Conservation (phyloP, 2,797 vertebrate species). For the Heliangelus exortis region DNA sequence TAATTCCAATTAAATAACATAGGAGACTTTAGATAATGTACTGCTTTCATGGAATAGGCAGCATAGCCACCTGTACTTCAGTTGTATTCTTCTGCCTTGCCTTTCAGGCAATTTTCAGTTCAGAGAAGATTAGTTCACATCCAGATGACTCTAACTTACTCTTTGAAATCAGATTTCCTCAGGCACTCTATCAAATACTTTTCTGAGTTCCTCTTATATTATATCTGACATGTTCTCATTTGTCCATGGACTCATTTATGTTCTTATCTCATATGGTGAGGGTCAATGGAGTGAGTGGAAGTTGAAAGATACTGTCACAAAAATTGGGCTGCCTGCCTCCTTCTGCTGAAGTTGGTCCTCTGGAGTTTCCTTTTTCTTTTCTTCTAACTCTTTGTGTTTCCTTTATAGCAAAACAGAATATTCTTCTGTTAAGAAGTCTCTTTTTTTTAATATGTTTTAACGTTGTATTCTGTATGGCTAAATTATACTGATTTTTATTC, state of each 20-base stretch:
- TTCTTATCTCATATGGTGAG: not conserved
- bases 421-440: not conserved
- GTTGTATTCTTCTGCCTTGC: not conserved
- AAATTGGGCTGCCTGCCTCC: not conserved
- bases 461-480: not conserved
- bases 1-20: not conserved
- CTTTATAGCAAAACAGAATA: not conserved
- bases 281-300: not conserved
- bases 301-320: not conserved
- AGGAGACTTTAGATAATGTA: not conserved
- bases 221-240: not conserved
- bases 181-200: not conserved
- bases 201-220: not conserved
- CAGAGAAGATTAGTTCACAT: not conserved
- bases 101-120: conserved; percentile 6
- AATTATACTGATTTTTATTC: not conserved
- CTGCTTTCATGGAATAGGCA: not conserved
- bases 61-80: not conserved
- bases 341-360: not conserved
- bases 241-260: not conserved
- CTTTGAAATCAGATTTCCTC: conserved; percentile 12
- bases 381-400: not conserved
- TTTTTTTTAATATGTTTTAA: not conserved
- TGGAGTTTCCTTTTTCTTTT: not conserved
- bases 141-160: not conserved